phyloP scores from a whole-genome alignment of 64 coral and sea anemone species.

The Platygyra sinensis region DNA sequence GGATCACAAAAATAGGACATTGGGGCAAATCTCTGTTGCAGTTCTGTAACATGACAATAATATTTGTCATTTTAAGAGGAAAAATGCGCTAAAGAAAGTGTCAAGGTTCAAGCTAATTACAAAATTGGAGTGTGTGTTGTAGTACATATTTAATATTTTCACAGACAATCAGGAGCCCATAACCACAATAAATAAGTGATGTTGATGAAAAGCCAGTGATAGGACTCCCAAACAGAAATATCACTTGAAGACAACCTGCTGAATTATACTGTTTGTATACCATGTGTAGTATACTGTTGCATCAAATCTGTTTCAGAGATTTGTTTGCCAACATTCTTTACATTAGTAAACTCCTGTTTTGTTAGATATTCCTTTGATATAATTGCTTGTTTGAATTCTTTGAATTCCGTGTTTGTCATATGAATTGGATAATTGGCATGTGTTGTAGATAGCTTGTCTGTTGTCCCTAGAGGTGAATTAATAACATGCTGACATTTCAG shows the following conservation, averaged over 20 bases:
- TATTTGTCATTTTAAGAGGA: conserved; percentile 1
- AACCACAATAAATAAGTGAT: background rate
- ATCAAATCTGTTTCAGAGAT: background rate
- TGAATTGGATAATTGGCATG: conserved; percentile 42
- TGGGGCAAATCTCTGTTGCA: background rate
- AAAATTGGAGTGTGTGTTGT: background rate
- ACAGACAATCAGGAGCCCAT: background rate
- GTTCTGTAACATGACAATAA: background rate
- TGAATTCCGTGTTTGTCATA: conserved; percentile 12
- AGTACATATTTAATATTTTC: background rate
- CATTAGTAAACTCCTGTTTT: conserved; percentile 13
- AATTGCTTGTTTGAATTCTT: conserved; percentile 26
- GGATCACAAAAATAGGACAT: background rate
- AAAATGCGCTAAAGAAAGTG: background rate
- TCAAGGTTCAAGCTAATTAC: conserved; percentile 21
- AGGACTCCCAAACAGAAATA: background rate
- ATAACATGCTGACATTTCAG: background rate
- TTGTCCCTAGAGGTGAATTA: background rate
- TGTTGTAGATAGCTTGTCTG: conserved; percentile 6
- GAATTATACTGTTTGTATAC: background rate
- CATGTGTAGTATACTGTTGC: too few species aligned
- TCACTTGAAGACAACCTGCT: background rate
- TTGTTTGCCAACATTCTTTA: conserved; percentile 32
- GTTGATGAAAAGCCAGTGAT: background rate
- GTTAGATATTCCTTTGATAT: background rate